These are phyloP conservation scores for Promerops cafer DNA, from an alignment of 2,113 vertebrate species.

Conservation along the genomic window DNA sequence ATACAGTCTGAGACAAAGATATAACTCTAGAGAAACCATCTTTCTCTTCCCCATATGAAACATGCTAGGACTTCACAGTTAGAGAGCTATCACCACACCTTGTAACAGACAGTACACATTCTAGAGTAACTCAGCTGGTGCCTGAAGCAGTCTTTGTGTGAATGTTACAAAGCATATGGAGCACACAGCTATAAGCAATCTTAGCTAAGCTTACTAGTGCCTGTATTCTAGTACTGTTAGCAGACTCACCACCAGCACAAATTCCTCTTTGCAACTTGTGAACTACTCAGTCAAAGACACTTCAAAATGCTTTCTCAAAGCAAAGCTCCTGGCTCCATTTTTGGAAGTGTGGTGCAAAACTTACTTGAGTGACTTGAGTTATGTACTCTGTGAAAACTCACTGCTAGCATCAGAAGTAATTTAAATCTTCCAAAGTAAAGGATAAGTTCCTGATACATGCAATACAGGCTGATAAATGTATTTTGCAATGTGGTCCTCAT, in stretches of 20 bases:
- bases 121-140: neutral
- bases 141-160: accelerated
- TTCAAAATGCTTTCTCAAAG: neutral
- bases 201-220: neutral
- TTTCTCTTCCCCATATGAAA: neutral
- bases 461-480: neutral
- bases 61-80: neutral
- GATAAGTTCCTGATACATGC: neutral
- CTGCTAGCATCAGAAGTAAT: neutral
- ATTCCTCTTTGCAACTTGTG: neutral
- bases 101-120: neutral
- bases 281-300: neutral
- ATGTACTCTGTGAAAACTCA: accelerated
- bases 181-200: accelerated
- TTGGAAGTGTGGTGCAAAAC: neutral
- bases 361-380: neutral
- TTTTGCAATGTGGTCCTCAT: accelerated
- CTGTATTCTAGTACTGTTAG: neutral
- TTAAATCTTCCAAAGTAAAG: neutral
- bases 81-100: neutral
- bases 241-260: neutral
- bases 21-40: neutral
- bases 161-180: neutral
- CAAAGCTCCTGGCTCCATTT: neutral
- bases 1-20: neutral